Base-by-base conservation (phyloP, 2,888 invertebrate genomes). In the Torymus auratus region DNA sequence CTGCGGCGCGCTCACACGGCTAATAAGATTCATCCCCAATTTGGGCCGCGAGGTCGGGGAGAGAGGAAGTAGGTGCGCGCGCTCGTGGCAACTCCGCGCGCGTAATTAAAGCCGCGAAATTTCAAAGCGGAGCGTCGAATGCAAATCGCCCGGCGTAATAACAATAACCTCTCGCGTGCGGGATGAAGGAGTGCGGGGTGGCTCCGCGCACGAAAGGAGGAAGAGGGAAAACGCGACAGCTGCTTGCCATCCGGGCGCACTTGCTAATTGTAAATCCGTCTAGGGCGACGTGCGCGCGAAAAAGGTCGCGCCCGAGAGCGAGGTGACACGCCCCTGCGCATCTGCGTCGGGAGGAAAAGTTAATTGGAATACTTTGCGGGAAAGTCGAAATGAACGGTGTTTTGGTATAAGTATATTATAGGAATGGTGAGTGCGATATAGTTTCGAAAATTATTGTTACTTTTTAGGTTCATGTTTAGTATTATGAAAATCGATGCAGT, bases 81-180 rank as follows among this genome's bases (percentile, higher is more conserved):
- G 28, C 28, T 3, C 28, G 28, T 4, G 7, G 76, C 80, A 77
- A 67, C 76, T 71, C 55, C 41, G 53, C 41, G 60, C 78, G 67
- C 77, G 82, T 74, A 82, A 82, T 82, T 82, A 82, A 70, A 80
- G 74, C 77, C 80, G 73, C 82, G 80, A 82, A 82, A 82, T 82
- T 82, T 82, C 80, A 80, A 74, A 80, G 80, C 71, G 65, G 17
- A 68, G 74, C 82, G 77, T 65, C 82, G 77, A 82, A 82, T 82
- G 80, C 82, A 82, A 82, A 82, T 82, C 70, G 82, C 77, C 70
- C 65, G 70, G 67, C 77, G 80, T 74, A 77, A 80, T 76, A 80
- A 82, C 80, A 82, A 82, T 77, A 78, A 76, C 72, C 71, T 67
- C 65, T 41, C 61, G 52, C 53, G 55, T 23, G 10, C 14, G 15